Conservation (phyloP, 2,888 invertebrate genomes). For the Agrochola lota region DNA sequence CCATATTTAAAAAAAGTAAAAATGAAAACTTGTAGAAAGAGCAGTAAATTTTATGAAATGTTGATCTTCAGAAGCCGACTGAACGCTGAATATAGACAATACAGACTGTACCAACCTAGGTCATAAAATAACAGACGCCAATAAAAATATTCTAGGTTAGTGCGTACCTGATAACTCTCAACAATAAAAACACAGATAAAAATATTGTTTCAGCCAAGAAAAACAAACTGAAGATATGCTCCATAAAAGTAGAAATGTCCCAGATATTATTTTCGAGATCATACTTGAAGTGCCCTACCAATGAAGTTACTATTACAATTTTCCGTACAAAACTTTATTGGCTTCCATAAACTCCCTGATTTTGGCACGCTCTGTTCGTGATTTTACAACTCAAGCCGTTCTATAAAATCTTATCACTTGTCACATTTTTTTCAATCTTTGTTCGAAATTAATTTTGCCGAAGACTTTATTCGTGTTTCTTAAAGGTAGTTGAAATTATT, state of each 20-base stretch:
- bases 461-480: neutral
- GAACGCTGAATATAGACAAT: neutral
- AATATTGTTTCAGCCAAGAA: conserved; percentile 10
- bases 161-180: conserved; percentile 19
- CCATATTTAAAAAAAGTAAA: conserved; percentile 1
- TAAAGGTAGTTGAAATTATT: neutral
- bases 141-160: conserved; percentile 16
- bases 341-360: conserved; percentile 40
- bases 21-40: neutral
- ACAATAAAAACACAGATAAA: conserved; percentile 32
- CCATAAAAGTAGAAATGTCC: conserved; percentile 21
- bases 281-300: conserved; percentile 35
- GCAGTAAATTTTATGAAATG: neutral
- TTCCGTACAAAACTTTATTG: conserved; percentile 43
- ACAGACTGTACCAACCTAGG: neutral
- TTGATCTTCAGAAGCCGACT: neutral
- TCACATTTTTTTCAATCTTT: conserved; percentile 10
- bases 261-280: conserved; percentile 35
- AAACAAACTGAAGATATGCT: conserved; percentile 30
- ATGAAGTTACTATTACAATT: conserved; percentile 53
- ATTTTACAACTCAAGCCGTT: conserved; percentile 35
- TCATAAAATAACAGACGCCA: conserved; percentile 4
- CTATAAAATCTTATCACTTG: conserved; percentile 50
- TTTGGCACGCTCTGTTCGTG: conserved; percentile 41
- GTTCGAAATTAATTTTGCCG: neutral